phyloP scores from a whole-genome alignment of 1,140 invertebrate genomes.

The Heliconius nattereri region DNA sequence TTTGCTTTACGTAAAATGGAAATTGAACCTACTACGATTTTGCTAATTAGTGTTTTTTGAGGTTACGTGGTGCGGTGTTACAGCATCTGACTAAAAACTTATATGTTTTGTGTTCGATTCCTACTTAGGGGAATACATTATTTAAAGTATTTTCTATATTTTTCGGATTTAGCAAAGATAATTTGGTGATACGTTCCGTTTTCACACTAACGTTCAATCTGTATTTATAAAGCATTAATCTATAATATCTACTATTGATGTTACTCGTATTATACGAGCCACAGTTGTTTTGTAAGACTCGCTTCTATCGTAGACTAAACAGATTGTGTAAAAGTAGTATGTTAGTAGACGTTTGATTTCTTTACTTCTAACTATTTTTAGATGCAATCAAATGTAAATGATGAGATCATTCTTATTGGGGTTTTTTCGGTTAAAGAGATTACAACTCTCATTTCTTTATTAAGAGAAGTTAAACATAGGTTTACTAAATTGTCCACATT shows the following conservation, averaged over 20 bases:
- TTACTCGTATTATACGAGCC: background rate
- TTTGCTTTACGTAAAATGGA: no score
- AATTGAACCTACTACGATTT: no score
- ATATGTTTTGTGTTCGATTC: background rate
- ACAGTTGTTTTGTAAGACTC: background rate
- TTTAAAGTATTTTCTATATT: background rate
- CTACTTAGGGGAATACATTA: background rate
- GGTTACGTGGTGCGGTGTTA: background rate
- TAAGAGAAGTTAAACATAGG: no score
- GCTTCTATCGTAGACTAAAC: background rate
- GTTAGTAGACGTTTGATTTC: constrained; percentile 8
- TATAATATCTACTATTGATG: background rate
- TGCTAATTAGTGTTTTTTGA: background rate
- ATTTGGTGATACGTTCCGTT: background rate
- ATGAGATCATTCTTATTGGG: constrained; percentile 7
- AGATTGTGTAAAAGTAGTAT: background rate
- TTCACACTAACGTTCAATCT: no score
- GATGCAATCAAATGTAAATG: background rate
- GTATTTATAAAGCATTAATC: no score
- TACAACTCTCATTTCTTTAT: no score
- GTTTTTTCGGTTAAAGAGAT: background rate
- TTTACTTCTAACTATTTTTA: background rate
- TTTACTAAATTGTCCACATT: no score
- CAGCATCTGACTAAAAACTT: background rate
- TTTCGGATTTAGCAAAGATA: background rate